phyloP scores from a whole-genome alignment of 2,113 vertebrate genomes.

The Pterocles gutturalis region DNA sequence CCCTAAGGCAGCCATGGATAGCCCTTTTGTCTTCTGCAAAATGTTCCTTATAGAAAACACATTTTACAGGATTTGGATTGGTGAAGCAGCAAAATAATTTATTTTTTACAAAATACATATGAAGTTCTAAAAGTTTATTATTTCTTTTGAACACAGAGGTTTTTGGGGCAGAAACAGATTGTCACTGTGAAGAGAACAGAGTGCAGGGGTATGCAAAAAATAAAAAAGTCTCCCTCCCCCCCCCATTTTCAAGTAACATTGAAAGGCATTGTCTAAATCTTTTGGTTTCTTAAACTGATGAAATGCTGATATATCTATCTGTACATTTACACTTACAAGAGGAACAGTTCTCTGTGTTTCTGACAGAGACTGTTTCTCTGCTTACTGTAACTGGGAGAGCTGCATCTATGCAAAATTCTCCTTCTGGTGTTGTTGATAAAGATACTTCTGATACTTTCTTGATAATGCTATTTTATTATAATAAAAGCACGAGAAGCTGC shows the following conservation, averaged over 20 bases:
- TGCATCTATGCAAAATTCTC: neutral
- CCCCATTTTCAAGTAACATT: neutral
- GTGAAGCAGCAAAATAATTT: neutral
- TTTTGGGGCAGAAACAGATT: neutral
- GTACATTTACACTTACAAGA: neutral
- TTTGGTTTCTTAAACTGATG: neutral
- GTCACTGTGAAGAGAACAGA: neutral
- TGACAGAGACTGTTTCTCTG: neutral
- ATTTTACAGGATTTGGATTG: neutral
- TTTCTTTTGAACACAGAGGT: neutral
- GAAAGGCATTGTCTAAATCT: neutral
- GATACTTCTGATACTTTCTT: neutral
- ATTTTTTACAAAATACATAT: neutral
- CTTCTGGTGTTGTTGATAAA: neutral
- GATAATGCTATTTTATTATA: neutral
- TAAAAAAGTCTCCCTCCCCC: neutral
- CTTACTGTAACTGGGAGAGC: neutral
- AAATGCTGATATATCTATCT: neutral
- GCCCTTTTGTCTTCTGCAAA: neutral
- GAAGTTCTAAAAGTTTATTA: neutral
- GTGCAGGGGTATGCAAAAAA: neutral
- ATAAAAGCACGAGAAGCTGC: neutral
- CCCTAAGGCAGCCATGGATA: neutral
- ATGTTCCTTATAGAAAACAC: neutral
- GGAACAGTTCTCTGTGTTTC: neutral